A percentile compares a stretch with the other conserved stretches of the same genome.
Conservation (phyloP, 2,113 vertebrate genomes). For the Caranx ignobilis region DNA sequence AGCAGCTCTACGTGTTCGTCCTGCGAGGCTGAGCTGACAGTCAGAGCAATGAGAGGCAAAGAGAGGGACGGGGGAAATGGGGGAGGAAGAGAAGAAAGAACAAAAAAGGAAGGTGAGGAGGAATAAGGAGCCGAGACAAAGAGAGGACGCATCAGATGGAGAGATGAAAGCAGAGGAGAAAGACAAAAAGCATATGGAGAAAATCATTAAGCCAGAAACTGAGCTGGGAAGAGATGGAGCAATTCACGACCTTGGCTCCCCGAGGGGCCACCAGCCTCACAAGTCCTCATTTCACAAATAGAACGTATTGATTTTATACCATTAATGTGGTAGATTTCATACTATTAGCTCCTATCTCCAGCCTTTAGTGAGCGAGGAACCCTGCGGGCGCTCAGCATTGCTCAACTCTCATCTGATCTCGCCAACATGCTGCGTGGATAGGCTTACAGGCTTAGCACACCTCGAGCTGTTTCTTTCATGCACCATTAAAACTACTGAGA, state of each 20-base stretch:
- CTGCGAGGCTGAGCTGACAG: slow-evolving; percentile 73
- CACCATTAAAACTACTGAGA: slow-evolving; percentile 51
- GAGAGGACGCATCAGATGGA: slow-evolving; percentile 6
- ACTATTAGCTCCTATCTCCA: slow-evolving; percentile 62
- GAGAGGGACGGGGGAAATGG: slow-evolving; percentile 35
- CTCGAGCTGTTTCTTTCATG: slow-evolving; percentile 65
- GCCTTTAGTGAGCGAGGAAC: slow-evolving; percentile 38
- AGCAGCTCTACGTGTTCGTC: slow-evolving; percentile 53
- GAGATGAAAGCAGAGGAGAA: slow-evolving; percentile 40
- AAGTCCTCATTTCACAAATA: slow-evolving; percentile 69
- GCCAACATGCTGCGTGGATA: slow-evolving; percentile 48
- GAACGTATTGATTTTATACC: slow-evolving; percentile 71
- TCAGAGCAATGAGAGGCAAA: slow-evolving; percentile 38
- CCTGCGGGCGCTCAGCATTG: slow-evolving; percentile 52
- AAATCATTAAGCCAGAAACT: slow-evolving; percentile 44
- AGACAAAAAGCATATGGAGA: slow-evolving; percentile 8
- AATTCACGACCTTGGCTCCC: slow-evolving; percentile 60
- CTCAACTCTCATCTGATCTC: slow-evolving; percentile 64
- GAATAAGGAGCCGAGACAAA: not conserved
- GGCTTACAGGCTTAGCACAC: slow-evolving; percentile 57
- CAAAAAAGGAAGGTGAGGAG: slow-evolving; percentile 26
- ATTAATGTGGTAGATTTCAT: slow-evolving; percentile 72
- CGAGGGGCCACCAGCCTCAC: slow-evolving; percentile 38
- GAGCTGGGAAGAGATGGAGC: slow-evolving; percentile 39
- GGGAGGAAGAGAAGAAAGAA: slow-evolving; percentile 19